Base-by-base conservation (phyloP, 1,140 invertebrate genomes). In the Nasonia vitripennis region DNA sequence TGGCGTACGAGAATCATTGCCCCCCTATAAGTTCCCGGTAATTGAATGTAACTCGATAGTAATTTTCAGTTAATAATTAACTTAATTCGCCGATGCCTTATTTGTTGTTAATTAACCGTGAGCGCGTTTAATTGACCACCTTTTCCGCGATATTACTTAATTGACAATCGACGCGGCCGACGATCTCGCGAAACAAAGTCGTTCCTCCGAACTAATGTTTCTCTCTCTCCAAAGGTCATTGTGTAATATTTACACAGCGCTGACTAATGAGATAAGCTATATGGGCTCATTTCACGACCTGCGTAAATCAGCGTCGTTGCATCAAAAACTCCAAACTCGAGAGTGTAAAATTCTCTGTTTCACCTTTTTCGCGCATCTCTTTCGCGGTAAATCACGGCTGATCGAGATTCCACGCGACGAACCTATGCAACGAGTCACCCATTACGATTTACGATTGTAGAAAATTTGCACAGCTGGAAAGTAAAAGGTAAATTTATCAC, bases 401-500 rank as follows among this genome's bases (percentile, higher is more conserved):
- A 81, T 70, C 79, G n/a, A 48, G n/a, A 81, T 51, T 81, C 51
- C 73, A 12, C 45, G 27, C 71, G 37, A 9, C 37, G 41, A 7
- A 45, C 41, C 6, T 10, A 55, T 71, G 27, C 14, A 73, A 27
- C 73, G 17, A 23, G 23, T n/a, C 1, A 23, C 41, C 34, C 27
- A 68, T 70, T 67, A 27, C 41, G 71, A 81, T 81, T 81, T 73
- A 81, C 17, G 27, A 2, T 81, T 20, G 34, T 12, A 51, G 23
- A 73, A 70, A 81, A 48, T 81, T 27, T 81, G 31, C 68, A 27
- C 23, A 45, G 37, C 31, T 78, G 31, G 48, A 82, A 74, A 55
- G 80, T 82, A 74, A 82, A 82, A 74, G 45, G 73, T 2, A 6
- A 74, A 74, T 74, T 74, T 74, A 73, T 71, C 55, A 74, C 27